A percentile compares a stretch with the other conserved stretches of the same genome.
phyloP scores from a whole-genome alignment of 2,797 vertebrate genomes.

The Mus caroli region DNA sequence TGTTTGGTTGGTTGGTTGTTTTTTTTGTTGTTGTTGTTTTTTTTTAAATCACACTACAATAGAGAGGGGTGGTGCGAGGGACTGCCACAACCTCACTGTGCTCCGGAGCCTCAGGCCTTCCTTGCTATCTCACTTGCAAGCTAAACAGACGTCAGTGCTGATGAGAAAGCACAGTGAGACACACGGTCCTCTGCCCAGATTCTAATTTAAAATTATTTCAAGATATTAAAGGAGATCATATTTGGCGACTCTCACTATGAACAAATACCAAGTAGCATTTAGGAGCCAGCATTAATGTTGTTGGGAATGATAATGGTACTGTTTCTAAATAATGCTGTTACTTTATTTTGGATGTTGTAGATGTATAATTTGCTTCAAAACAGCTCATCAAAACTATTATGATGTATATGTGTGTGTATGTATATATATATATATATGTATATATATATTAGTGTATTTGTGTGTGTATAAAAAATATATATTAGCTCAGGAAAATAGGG shows the following conservation, averaged over 20 bases:
- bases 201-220: not conserved
- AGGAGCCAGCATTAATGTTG: not conserved
- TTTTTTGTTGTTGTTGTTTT: not conserved
- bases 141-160: constrained; percentile 3
- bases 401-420: not conserved
- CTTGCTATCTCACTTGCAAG: not conserved
- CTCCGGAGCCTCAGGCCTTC: not conserved
- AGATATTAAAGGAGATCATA: not conserved
- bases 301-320: not conserved
- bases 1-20: too few relatives aligned
- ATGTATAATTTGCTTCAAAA: constrained; percentile 31
- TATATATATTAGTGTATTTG: too few relatives aligned
- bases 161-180: not conserved
- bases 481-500: not conserved
- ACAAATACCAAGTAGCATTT: constrained; percentile 16
- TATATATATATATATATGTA: not conserved
- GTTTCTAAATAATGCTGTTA: not conserved
- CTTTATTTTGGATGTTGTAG: constrained; percentile 9
- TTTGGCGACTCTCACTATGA: not conserved
- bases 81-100: not conserved
- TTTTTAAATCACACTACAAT: not conserved
- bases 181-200: not conserved
- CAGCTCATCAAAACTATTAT: not conserved
- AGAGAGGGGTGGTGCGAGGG: not conserved
- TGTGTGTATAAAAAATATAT: too few relatives aligned